phyloP scores from a whole-genome alignment of 2,113 vertebrate species.

The Thomomys bottae region DNA sequence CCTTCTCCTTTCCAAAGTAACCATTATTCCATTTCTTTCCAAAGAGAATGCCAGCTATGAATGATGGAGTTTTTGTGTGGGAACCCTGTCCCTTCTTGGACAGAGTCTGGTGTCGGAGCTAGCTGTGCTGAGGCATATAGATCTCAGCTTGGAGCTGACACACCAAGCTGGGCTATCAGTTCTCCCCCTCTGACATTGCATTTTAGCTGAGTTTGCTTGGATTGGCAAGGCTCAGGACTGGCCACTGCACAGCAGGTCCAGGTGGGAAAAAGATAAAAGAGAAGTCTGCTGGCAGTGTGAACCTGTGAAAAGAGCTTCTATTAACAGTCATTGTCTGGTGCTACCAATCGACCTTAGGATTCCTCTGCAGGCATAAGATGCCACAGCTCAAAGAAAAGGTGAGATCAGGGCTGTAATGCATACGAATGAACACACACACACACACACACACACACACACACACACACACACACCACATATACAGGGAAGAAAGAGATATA shows the following conservation, averaged over 20 bases:
- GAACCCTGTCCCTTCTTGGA: neutral
- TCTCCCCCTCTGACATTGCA: neutral
- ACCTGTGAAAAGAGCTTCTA: conserved; percentile 21
- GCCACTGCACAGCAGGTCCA: neutral
- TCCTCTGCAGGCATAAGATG: neutral
- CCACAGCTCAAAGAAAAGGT: neutral
- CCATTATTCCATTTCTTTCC: neutral
- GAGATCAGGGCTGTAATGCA: neutral
- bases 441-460: neutral
- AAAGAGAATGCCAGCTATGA: neutral
- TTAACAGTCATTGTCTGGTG: conserved; percentile 10
- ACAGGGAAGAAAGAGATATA: neutral
- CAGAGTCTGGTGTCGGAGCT: neutral
- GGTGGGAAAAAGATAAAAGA: neutral
- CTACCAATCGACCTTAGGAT: neutral
- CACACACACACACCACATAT: neutral
- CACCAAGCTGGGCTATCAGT: neutral
- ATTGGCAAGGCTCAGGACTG: neutral
- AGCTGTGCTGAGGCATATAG: neutral
- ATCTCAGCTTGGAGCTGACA: neutral
- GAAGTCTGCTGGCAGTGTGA: neutral
- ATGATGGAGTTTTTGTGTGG: neutral
- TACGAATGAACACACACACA: neutral
- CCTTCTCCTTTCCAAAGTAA: neutral
- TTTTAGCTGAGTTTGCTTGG: neutral